Conservation (phyloP, 2,113 vertebrate species). For the Porphyrio hochstetteri region DNA sequence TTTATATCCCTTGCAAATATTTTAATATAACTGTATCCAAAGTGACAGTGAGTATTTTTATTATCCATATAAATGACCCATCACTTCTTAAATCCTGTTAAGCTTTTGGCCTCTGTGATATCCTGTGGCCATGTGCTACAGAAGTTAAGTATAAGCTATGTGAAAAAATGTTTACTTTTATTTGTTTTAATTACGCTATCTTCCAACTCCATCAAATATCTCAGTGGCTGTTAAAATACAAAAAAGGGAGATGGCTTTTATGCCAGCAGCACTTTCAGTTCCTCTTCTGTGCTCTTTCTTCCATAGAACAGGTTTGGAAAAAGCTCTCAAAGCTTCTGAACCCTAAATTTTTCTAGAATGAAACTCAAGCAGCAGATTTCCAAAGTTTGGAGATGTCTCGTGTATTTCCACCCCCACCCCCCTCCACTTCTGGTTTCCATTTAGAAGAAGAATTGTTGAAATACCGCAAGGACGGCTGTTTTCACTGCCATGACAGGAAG, state of each 20-base stretch:
- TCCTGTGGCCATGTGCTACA: background rate
- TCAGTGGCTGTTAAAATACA: background rate
- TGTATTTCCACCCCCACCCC: background rate
- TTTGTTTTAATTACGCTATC: background rate
- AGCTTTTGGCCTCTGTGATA: conserved; percentile 10
- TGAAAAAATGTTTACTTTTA: conserved; percentile 4
- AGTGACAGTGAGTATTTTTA: conserved; percentile 45
- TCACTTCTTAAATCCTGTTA: conserved; percentile 41
- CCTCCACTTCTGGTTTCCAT: conserved; percentile 43
- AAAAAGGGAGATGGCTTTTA: background rate
- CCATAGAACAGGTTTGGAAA: background rate
- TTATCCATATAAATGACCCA: conserved; percentile 25
- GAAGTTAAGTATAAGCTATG: background rate
- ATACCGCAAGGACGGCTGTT: background rate
- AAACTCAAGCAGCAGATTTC: conserved; percentile 9
- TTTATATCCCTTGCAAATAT: conserved; percentile 39
- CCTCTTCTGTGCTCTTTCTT: background rate
- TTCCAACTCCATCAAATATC: background rate
- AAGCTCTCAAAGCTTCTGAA: background rate
- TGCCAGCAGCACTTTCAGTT: background rate
- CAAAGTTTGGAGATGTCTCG: background rate
- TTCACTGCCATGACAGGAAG: conserved; percentile 62
- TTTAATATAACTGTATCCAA: conserved; percentile 32
- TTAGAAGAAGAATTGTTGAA: conserved; percentile 53
- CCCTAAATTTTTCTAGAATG: background rate